phyloP scores from a whole-genome alignment of 2,888 invertebrate genomes.

The Yponomeuta plumbellus region DNA sequence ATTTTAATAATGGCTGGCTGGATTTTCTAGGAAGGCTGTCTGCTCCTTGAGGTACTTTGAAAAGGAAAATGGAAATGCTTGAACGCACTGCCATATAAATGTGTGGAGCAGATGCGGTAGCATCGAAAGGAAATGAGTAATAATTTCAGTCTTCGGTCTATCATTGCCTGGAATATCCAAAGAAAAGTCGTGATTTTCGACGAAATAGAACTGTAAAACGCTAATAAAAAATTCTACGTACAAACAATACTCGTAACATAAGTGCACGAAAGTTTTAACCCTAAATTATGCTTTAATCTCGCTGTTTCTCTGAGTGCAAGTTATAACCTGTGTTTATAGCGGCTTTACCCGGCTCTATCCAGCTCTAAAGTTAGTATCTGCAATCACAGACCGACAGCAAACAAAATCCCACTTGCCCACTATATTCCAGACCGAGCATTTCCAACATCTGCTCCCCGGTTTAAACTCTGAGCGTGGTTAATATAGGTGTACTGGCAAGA shows the following conservation, averaged over 20 bases:
- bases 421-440: neutral
- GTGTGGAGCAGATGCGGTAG: neutral
- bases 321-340: no score
- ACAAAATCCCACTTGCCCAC: neutral
- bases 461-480: conserved; percentile 1
- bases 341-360: neutral
- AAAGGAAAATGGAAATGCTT: conserved; percentile 26
- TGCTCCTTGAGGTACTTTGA: conserved; percentile 29
- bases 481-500: conserved; percentile 23
- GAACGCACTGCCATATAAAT: neutral
- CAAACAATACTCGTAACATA: no score
- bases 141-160: no score
- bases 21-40: conserved; percentile 22
- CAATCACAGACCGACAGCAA: neutral
- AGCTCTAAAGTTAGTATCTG: neutral
- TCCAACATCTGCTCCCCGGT: neutral
- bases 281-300: neutral
- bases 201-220: no score
- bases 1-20: conserved; percentile 9
- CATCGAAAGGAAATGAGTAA: neutral
- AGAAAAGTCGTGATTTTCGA: no score
- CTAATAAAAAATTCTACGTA: no score
- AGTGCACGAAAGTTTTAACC: neutral
- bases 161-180: no score
- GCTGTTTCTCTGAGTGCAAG: neutral